Percentiles rank a stretch among this genome's conserved stretches.
phyloP scores from a whole-genome alignment of 2,113 vertebrate species.

The Anarhynchus alexandrinus region DNA sequence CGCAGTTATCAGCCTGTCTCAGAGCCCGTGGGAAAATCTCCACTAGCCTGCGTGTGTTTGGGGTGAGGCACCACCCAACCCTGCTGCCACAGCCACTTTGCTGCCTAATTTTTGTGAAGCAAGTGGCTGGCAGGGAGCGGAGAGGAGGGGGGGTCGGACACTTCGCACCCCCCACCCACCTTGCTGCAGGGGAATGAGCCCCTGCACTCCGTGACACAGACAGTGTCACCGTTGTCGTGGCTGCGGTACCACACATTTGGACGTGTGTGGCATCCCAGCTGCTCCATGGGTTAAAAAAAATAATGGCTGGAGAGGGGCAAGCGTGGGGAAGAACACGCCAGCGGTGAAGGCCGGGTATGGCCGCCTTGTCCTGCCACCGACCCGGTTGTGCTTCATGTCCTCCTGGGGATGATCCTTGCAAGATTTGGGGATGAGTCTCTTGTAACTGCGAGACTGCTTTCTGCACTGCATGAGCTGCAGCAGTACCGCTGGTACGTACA shows the following conservation, averaged over 20 bases:
- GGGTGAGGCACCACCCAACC: neutral
- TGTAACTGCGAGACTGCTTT: neutral
- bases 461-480: accelerated
- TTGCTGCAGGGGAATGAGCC: neutral
- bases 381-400: neutral
- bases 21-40: neutral
- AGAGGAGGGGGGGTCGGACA: neutral
- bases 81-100: neutral
- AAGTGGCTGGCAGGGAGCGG: neutral
- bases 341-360: accelerated
- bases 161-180: neutral
- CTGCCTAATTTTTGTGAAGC: neutral
- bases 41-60: neutral
- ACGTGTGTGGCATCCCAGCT: neutral
- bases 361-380: neutral
- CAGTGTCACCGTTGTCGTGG: neutral
- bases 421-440: neutral
- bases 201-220: neutral
- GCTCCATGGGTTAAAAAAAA: neutral
- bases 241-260: neutral
- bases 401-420: neutral
- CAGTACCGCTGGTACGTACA: accelerated
- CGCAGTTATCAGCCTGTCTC: neutral
- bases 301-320: no score
- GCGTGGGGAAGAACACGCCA: accelerated